phyloP scores from a whole-genome alignment of 2,113 vertebrate species.

The Odocoileus hemionus region DNA sequence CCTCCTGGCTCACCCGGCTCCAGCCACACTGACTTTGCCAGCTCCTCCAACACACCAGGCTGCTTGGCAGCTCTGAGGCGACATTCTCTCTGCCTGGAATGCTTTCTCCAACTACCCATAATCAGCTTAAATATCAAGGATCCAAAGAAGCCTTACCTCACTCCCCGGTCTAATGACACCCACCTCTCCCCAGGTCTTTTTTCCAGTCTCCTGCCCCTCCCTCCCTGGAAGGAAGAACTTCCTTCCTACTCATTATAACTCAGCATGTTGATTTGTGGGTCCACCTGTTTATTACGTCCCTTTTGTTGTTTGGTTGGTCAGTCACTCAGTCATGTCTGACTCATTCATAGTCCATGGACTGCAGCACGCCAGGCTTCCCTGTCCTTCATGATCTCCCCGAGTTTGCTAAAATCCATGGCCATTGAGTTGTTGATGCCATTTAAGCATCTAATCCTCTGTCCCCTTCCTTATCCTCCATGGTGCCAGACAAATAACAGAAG shows the following conservation, averaged over 20 bases:
- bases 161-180: too few relatives aligned
- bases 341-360: accelerated
- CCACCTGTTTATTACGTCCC: not conserved
- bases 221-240: not conserved
- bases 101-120: not conserved
- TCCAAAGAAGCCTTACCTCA: not conserved
- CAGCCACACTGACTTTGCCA: not conserved
- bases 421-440: not conserved
- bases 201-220: not conserved
- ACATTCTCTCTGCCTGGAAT: not conserved
- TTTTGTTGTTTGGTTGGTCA: not conserved
- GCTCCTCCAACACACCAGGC: not conserved
- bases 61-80: not conserved
- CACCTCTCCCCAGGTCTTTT: not conserved
- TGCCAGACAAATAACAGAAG: not conserved
- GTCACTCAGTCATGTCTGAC: not conserved
- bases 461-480: not conserved
- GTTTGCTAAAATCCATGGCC: not conserved
- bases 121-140: not conserved
- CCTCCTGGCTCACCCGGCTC: not conserved
- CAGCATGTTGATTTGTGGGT: too few relatives aligned
- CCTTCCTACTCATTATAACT: not conserved
- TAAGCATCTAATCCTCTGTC: not conserved
- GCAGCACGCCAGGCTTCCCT: not conserved
- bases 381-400: accelerated